Percentiles rank a stretch among this genome's conserved stretches.
phyloP scores from a whole-genome alignment of 2,797 vertebrate species.

The Otus scops region DNA sequence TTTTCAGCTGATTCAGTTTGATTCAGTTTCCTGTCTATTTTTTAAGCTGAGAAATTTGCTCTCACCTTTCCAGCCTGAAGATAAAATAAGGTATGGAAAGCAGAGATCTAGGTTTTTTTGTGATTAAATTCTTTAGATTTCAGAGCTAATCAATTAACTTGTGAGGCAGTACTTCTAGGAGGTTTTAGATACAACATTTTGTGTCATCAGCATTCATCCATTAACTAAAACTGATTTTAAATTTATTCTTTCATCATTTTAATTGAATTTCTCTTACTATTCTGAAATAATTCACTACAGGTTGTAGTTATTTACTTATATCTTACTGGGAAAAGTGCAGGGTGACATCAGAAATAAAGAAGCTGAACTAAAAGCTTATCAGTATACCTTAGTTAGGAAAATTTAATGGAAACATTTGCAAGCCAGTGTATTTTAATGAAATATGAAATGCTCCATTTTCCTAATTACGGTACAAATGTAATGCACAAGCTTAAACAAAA shows the following conservation, averaged over 20 bases:
- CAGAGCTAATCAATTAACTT: background rate
- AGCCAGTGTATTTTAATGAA: background rate
- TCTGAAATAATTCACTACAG: background rate
- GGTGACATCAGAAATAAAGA: background rate
- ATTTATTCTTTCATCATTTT: background rate
- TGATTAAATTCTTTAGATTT: background rate
- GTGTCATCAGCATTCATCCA: background rate
- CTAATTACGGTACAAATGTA: background rate
- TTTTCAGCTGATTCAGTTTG: background rate
- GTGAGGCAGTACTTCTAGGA: background rate
- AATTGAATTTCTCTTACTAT: background rate
- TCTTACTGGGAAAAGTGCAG: background rate
- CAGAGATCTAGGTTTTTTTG: background rate
- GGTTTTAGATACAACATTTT: background rate
- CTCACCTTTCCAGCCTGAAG: background rate
- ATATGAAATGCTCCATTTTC: background rate
- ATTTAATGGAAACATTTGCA: background rate
- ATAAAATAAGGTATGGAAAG: background rate
- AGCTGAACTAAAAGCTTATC: background rate
- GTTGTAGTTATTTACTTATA: background rate
- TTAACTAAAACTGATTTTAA: background rate
- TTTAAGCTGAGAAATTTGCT: background rate
- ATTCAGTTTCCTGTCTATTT: background rate
- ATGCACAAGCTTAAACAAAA: background rate
- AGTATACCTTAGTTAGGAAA: background rate